Base-by-base conservation (phyloP, 2,113 vertebrate genomes). In the Perca schrenkii region DNA sequence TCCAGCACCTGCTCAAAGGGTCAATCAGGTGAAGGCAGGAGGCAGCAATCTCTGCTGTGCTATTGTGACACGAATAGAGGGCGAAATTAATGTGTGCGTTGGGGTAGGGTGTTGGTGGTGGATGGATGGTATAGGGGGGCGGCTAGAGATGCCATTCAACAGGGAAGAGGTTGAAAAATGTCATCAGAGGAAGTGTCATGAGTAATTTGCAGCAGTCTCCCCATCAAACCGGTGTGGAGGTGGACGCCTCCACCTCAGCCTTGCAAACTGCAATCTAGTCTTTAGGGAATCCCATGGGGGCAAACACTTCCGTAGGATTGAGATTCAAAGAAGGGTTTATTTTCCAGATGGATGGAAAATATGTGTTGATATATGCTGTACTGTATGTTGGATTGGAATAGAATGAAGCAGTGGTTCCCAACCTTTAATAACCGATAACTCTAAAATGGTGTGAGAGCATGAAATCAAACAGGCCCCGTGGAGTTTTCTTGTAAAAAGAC, bases 1-100 rank as follows among this genome's bases (percentile, higher is more conserved):
- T 91, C 86, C 88, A 92, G 90, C 94, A 94, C 92, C 94, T 94
- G 93, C 93, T 94, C 93, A 90, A 86, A 91, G 88, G 92, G 92
- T 92, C 91, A 90, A 88, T 92, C 92, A 91, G 91, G 87, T 91
- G 89, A 88, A 88, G 80, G 88, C 89, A 77, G 90, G 88, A 92
- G 91, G 91, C 91, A 81, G 91, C 87, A 93, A 93, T 93, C 91
- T 94, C 82, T 77, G 84, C 81, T 53, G 85, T 36, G 85, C 88
- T 82, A 87, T 93, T 94, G 93, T 92, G 88, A 92, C 92, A 89
- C 11, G 77, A 82, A 91, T 77, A 77, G 84, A 64, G 28, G 77
- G 68, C 80, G 79, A 89, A 80, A 90, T 92, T 89, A 89, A 88
- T 88, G 88, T 86, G 79, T 82, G 66, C 90, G 86, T 88, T 82